These are phyloP conservation scores for Melozone crissalis DNA, from an alignment of 2,113 vertebrate species.

Conservation along the genomic window DNA sequence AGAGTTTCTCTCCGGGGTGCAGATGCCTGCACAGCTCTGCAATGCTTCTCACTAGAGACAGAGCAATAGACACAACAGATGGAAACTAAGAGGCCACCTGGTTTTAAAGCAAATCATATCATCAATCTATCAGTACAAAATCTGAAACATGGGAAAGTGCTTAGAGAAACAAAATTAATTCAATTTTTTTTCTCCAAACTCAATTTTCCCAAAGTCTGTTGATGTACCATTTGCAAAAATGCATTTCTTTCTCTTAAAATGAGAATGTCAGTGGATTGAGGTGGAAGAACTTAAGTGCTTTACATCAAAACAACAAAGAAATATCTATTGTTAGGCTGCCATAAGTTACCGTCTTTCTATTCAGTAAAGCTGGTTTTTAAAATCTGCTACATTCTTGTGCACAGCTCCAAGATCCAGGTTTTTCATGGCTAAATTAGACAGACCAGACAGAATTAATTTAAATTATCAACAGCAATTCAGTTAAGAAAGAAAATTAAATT, in stretches of 20 bases:
- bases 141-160: conserved; percentile 48
- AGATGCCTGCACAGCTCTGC: conserved; percentile 66
- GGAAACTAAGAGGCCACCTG: conserved; percentile 62
- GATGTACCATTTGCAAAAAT: conserved; percentile 7
- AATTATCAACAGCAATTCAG: conserved; percentile 41
- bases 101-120: conserved; percentile 61
- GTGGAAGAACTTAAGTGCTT: neutral
- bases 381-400: conserved; percentile 20
- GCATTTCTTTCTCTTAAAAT: conserved; percentile 5
- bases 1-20: conserved; percentile 34
- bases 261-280: neutral
- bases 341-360: neutral
- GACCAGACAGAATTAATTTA: conserved; percentile 53
- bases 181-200: neutral
- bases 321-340: neutral
- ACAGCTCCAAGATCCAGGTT: conserved; percentile 15
- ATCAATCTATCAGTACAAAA: conserved; percentile 57
- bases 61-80: conserved; percentile 69
- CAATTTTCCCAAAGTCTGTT: conserved; percentile 22
- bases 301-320: neutral
- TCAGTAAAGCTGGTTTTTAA: conserved; percentile 30
- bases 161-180: conserved; percentile 43
- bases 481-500: conserved; percentile 61
- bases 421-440: conserved; percentile 38
- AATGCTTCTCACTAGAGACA: conserved; percentile 66